Evolutionary conservation across 2,888 invertebrate species (phyloP), one percentile per base, ranked within the genome.

Genomic region (Eutolmus rufibarbis): DNA sequence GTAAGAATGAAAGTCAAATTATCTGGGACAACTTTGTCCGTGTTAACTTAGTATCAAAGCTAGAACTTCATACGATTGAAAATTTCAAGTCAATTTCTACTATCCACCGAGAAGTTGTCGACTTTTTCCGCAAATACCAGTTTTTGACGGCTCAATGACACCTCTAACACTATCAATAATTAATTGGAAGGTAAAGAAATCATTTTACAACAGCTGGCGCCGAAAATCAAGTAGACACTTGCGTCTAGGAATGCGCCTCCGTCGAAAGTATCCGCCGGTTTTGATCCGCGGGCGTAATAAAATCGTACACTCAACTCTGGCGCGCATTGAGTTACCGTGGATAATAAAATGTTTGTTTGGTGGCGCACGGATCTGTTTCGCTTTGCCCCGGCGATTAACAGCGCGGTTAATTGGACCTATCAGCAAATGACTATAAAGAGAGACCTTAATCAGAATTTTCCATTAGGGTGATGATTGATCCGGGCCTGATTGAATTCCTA

Each of bases 391-490:
- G 37, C 57, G 51, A 82, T 82, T 82, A 82, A 82, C 82, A 82
- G 79, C 28, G 16, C 79, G 51, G 23, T 57, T 82, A 82, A 82
- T 82, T 82, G 82, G 82, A 66, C 31, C 82, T 82, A 82, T 82
- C 82, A 82, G 66, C 66, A 82, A 57, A 82, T 82, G 66, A 37
- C 82, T 51, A 82, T 82, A 82, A 82, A 82, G 34, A 57, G 57
- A 82, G 66, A 37, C 56, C 37, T 82, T 37, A 82, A 82, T 82
- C 82, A 82, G 57, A 37, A 57, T 57, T 82, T 37, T 82, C 82
- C 82, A 82, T 82, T 82, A 82, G 82, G 51, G n/a, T 28, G n/a
- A 57, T 82, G 82, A 82, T 82, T 82, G 82, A 82, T 82, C n/a
- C n/a, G 34, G 51, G 81, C 28, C 81, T 34, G 51, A 56, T 43